Conservation (phyloP, 2,797 vertebrate species). For the Centropyge bicolor region DNA sequence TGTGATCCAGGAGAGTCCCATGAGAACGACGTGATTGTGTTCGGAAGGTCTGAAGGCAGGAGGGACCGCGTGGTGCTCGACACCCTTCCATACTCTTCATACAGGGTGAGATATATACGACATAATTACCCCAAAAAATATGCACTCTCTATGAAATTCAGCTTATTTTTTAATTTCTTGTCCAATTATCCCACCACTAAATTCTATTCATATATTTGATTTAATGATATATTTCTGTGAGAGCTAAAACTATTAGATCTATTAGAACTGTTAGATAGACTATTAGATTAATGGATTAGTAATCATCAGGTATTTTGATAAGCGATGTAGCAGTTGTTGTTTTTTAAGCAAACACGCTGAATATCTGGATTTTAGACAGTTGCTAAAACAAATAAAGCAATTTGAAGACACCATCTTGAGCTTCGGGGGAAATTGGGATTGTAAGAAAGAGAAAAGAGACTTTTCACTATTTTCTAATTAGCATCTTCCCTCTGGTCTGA, state of each 20-base stretch:
- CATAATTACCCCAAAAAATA: not conserved
- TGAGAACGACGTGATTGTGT: constrained; percentile 91
- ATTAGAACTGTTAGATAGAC: too few species aligned
- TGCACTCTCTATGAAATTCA: not conserved
- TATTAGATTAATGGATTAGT: not conserved
- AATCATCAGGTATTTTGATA: not conserved
- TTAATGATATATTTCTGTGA: not conserved
- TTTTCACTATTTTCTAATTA: constrained; percentile 12
- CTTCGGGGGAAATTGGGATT: not conserved
- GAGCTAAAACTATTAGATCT: not conserved
- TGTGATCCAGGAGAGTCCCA: constrained; percentile 95
- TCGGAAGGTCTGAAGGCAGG: constrained; percentile 90
- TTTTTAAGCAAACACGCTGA: constrained; percentile 9
- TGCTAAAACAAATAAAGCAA: constrained; percentile 16
- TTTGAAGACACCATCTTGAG: constrained; percentile 2
- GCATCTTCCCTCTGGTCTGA: not conserved
- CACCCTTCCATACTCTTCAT: constrained; percentile 92
- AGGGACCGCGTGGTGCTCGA: constrained; percentile 91
- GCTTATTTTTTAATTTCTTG: not conserved
- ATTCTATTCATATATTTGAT: not conserved
- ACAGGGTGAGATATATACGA: constrained; percentile 88
- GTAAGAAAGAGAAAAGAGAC: not conserved
- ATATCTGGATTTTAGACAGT: not conserved
- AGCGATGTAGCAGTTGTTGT: not conserved
- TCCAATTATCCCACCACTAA: not conserved